A percentile compares a stretch with the other conserved stretches of the same genome.
phyloP scores from a whole-genome alignment of 2,113 vertebrate species.

The Ophthalmolycus amberensis region DNA sequence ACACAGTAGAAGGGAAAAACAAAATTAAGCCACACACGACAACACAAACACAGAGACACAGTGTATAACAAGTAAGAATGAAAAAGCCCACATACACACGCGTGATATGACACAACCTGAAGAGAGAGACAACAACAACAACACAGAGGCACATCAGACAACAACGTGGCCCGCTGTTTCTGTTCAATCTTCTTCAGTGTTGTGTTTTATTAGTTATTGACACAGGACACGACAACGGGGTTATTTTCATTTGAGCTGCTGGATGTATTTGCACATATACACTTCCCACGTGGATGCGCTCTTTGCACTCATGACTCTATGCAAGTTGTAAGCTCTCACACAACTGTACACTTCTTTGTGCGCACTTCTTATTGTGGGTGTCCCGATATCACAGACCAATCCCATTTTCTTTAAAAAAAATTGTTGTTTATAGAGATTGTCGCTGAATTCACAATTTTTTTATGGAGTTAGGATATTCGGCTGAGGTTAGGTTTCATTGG shows the following conservation, averaged over 20 bases:
- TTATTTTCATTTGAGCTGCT: constrained; percentile 59
- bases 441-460: constrained; percentile 25
- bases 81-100: constrained; percentile 88
- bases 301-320: constrained; percentile 39
- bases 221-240: constrained; percentile 66
- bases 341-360: constrained; percentile 33
- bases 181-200: constrained; percentile 65
- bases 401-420: constrained; percentile 37
- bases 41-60: constrained; percentile 77
- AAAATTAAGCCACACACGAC: constrained; percentile 73
- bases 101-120: constrained; percentile 89
- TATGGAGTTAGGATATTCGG: constrained; percentile 20
- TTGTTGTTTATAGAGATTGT: constrained; percentile 31
- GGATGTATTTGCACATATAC: constrained; percentile 40
- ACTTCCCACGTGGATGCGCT: constrained; percentile 35
- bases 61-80: constrained; percentile 83
- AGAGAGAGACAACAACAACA: constrained; percentile 86
- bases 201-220: constrained; percentile 64
- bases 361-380: constrained; percentile 16
- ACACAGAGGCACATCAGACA: constrained; percentile 86
- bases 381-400: constrained; percentile 29
- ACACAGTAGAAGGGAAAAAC: constrained; percentile 67
- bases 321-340: constrained; percentile 43
- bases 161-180: constrained; percentile 73
- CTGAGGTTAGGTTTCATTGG: constrained; percentile 50